Base-by-base conservation (phyloP, 2,113 vertebrate genomes). In the Labeo rohita region DNA sequence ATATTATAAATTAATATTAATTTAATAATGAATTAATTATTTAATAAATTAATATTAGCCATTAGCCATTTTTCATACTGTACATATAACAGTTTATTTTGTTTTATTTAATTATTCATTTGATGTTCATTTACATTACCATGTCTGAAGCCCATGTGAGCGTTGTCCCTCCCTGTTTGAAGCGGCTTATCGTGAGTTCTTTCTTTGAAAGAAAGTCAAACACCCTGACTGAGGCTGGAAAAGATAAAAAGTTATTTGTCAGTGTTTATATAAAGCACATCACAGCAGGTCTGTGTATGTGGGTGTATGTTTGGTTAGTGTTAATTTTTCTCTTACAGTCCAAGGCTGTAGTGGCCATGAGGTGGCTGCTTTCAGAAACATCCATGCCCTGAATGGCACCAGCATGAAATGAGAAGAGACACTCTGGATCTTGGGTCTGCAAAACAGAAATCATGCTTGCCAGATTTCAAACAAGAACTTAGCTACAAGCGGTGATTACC, bases 131-230 rank as follows among this genome's bases (percentile, higher is more conserved):
- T 45, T 43, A 2, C 68, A 72, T 94, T 87, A 99, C 98, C 88
- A 87, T 28, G 73, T 3, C 52, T 11, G 98, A 97, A 61, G 96
- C 96, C 98, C 98, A 99, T 2, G 54, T 83, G 52, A 99, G 88
- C 4, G 95, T 88, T 6, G 97, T 99, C 89, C 98, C 98, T 78
- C 97, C 97, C 92, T 97, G 96, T 84, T 93, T 97, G 91, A 97
- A 99, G 72, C 92, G 94, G 80, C 91, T 94, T 70, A 89, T 86
- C 36, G 92, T 87, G 91, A 98, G 73, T 54, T 95, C 94, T 39
- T 12, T 90, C 86, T 96, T 96, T 45, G 94, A 91, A 87, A 96
- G 84, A 89, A 98, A 97, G 91, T 99, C 98, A 95, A 96, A 98
- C 87, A 99, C 91, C 89, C 93, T 94, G 59, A 99, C 91, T 15